Evolutionary conservation across 1,140 invertebrate species (phyloP).

Genomic region (Dysdera silvatica): DNA sequence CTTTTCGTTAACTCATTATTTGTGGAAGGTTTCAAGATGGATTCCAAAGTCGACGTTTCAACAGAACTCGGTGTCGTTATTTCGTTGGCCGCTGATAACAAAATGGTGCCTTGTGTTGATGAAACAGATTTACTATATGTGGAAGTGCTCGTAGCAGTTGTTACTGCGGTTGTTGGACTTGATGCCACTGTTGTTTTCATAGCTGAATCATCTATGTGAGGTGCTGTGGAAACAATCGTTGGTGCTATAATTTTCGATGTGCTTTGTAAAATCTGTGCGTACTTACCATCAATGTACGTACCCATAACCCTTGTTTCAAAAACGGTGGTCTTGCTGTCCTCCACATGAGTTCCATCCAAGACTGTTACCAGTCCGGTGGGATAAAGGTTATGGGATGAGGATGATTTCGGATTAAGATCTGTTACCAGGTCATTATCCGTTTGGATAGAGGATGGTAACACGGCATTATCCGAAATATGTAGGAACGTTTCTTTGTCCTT

Average conservation of each 20-base stretch:
- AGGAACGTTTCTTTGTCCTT: constrained; percentile 20
- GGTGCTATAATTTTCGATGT: constrained; percentile 48
- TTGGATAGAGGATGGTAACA: constrained; percentile 11
- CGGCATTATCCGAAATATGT: constrained; percentile 22
- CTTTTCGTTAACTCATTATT: too few relatives aligned
- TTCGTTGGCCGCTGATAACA: too few relatives aligned
- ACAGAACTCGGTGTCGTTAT: too few relatives aligned
- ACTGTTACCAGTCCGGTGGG: constrained; percentile 67
- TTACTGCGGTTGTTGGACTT: not conserved
- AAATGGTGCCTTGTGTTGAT: too few relatives aligned
- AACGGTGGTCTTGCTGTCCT: constrained; percentile 70
- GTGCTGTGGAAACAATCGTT: not conserved
- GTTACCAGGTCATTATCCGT: not conserved
- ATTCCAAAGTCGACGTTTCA: too few relatives aligned
- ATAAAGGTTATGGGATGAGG: constrained; percentile 41
- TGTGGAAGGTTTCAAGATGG: too few relatives aligned
- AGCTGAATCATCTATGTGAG: too few relatives aligned
- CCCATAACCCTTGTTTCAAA: constrained; percentile 83
- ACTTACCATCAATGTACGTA: constrained; percentile 77
- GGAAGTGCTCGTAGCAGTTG: too few relatives aligned
- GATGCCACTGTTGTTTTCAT: not conserved
- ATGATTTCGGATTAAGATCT: constrained; percentile 6
- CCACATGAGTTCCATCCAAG: constrained; percentile 69
- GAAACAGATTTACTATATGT: too few relatives aligned
- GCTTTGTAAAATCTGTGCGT: constrained; percentile 64